Conservation (phyloP, 2,113 vertebrate species). For the Theropithecus gelada region DNA sequence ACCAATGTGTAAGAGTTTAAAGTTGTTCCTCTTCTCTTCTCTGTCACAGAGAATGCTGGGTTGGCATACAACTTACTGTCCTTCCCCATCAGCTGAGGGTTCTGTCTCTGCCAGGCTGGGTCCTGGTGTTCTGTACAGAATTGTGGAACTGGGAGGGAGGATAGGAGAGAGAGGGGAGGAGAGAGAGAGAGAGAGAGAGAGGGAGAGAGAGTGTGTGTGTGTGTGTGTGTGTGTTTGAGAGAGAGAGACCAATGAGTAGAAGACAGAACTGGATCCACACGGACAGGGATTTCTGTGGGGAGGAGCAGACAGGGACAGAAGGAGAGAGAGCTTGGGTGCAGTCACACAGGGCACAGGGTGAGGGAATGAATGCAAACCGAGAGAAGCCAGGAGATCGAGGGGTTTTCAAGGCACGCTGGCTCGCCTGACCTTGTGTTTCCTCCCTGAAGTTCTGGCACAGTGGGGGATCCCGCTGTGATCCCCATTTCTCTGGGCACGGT, state of each 20-base stretch:
- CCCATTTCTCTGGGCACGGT: rapidly evolving
- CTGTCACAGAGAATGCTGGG: no score
- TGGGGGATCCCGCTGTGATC: no score
- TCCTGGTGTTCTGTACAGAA: neutral
- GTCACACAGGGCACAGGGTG: no score
- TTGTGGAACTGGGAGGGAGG: neutral
- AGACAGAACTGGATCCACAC: neutral
- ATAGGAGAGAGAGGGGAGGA: rapidly evolving
- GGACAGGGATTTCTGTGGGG: no score
- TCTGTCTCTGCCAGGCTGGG: neutral
- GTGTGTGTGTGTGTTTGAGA: neutral
- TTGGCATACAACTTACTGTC: rapidly evolving
- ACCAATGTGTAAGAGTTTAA: neutral
- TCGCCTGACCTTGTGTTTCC: neutral
- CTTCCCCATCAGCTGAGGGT: neutral
- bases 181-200: rapidly evolving
- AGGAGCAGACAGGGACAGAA: no score
- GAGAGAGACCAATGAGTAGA: no score
- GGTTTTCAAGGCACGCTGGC: no score
- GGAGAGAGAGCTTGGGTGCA: neutral
- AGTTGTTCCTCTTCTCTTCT: neutral
- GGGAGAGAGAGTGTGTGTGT: neutral
- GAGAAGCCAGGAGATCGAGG: neutral
- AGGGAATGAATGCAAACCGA: no score
- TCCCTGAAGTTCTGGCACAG: no score